phyloP scores from a whole-genome alignment of 2,888 invertebrate species.

The Pseudococcus longispinus region DNA sequence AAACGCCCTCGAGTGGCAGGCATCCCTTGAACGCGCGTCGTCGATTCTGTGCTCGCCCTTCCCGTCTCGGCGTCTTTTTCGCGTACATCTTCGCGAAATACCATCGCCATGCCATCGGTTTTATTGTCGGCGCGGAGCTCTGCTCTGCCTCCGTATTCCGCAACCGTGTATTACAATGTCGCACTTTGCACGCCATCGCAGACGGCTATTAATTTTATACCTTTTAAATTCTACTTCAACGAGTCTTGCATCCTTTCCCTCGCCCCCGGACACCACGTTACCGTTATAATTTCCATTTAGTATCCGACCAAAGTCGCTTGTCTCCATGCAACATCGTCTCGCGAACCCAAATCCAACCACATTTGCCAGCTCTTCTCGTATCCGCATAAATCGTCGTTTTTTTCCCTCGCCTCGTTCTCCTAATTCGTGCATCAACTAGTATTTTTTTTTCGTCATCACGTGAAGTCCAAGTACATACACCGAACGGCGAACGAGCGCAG shows the following conservation, averaged over 20 bases:
- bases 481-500: neutral
- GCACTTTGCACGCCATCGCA: constrained; percentile 50
- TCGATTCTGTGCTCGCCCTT: neutral
- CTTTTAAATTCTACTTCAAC: constrained; percentile 38
- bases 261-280: no score
- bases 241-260: neutral
- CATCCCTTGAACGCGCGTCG: constrained; percentile 2
- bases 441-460: no score
- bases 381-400: no score
- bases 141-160: constrained; percentile 24
- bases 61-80: neutral
- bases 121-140: constrained; percentile 46
- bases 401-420: no score
- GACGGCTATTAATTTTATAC: constrained; percentile 49
- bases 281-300: no score
- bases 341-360: no score
- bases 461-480: no score
- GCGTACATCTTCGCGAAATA: constrained; percentile 32
- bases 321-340: no score
- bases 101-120: constrained; percentile 25
- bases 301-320: no score
- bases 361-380: no score
- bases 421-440: no score
- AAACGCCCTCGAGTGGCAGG: neutral
- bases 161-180: constrained; percentile 37